Evolutionary conservation across 2,888 invertebrate species (phyloP), one percentile per base, ranked within the genome.

Genomic region (Polydrusus tereticollis): DNA sequence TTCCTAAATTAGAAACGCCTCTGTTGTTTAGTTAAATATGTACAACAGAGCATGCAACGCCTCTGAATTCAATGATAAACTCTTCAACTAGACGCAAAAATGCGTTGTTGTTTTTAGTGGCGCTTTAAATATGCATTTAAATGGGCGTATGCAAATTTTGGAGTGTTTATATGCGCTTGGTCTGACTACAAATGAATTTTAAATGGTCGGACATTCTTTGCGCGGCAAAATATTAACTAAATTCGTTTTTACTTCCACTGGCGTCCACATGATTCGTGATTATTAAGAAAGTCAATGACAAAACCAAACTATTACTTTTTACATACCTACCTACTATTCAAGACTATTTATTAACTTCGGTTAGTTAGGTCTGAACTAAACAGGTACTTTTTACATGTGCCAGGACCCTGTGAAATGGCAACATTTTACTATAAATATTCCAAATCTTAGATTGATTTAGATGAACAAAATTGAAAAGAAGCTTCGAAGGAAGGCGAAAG

Each of bases 61-160:
- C 47, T 23, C 47, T 47, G 47, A 4, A 23, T 47, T 47, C n/a
- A 47, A 47, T 47, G 21, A 47, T 23, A 23, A 47, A 5, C 47
- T 47, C 21, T 47, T 47, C 47, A 47, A 47, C 23, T 23, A 36
- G 20, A 45, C 23, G 33, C 29, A 63, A 63, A 63, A 63, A 63
- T 45, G 29, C n/a, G 10, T 5, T 23, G 47, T 63, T 63, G 63
- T 47, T 63, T 63, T 63, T 63, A 45, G 63, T 47, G 45, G 63
- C 63, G 63, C 66, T 55, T 57, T 66, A 66, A 66, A 66, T 57
- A 55, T 66, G 66, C 57, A 66, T 66, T 38, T 66, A 69, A 64
- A 70, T 70, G 59, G 70, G 70, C 70, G 70, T 70, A 70, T 70
- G 70, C 45, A 58, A 70, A 70, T 70, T 58, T 33, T 8, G 20